Evolutionary conservation across 2,113 vertebrate species (phyloP).

Genomic region (Sinocyclocheilus maitianheensis): DNA sequence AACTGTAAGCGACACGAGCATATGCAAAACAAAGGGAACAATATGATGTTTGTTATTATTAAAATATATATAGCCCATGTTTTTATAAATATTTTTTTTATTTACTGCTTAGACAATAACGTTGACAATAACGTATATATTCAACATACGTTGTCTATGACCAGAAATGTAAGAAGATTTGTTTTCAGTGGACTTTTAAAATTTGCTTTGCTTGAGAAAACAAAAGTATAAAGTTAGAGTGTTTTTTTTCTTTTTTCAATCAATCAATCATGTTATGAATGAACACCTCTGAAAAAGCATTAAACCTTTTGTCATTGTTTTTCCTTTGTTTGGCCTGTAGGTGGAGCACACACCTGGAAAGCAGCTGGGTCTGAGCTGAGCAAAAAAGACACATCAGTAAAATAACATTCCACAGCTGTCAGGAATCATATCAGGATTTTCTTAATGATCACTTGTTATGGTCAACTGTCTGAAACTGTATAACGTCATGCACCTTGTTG

Average conservation of each 20-base stretch:
- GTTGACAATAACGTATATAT: too few species aligned
- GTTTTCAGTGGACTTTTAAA: too few species aligned
- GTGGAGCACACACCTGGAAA: background rate
- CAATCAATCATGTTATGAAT: constrained; percentile 37
- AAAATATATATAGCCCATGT: too few species aligned
- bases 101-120: too few species aligned
- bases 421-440: background rate
- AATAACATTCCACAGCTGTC: background rate
- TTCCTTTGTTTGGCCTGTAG: background rate
- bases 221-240: too few species aligned
- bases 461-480: background rate
- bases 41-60: too few species aligned
- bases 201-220: too few species aligned
- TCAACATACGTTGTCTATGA: too few species aligned
- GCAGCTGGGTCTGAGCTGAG: background rate
- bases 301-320: background rate
- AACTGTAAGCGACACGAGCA: too few species aligned
- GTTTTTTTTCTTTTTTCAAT: background rate
- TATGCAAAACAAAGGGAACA: too few species aligned
- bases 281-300: constrained; percentile 30
- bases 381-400: background rate
- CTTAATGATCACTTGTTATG: background rate
- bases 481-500: constrained; percentile 56
- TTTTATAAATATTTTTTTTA: too few species aligned
- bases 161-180: too few species aligned